Conservation (phyloP, 2,797 vertebrate genomes). For the Dromococcyx pavoninus region DNA sequence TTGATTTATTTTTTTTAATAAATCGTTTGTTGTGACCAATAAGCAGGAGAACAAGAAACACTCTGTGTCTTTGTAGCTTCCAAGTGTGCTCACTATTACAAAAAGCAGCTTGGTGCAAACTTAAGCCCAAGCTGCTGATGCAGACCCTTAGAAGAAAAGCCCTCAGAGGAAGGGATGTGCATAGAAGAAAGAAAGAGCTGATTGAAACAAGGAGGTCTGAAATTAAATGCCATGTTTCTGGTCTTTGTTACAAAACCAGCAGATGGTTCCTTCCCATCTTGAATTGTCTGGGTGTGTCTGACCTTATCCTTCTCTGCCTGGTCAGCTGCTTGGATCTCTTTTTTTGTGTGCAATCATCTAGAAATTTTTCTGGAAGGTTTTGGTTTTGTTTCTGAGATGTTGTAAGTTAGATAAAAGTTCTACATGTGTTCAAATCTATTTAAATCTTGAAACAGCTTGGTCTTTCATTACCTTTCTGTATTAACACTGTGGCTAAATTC, state of each 20-base stretch:
- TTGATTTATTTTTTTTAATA: background rate
- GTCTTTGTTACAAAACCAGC: background rate
- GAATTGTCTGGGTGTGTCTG: background rate
- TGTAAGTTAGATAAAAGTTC: background rate
- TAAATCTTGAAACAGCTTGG: background rate
- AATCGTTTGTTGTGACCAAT: slow-evolving; percentile 34
- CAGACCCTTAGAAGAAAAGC: background rate
- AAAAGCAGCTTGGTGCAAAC: slow-evolving; percentile 30
- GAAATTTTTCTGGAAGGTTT: background rate
- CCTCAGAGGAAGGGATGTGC: background rate
- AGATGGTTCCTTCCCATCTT: background rate
- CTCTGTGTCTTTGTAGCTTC: slow-evolving; percentile 8
- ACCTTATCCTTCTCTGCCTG: background rate
- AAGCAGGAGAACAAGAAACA: slow-evolving; percentile 13
- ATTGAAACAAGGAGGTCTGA: background rate
- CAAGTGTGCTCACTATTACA: background rate
- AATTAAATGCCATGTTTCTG: background rate
- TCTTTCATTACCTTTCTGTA: background rate
- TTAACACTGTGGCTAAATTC: background rate
- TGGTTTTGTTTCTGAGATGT: background rate
- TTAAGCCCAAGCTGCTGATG: slow-evolving; percentile 22
- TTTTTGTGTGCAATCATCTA: background rate
- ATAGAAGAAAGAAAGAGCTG: background rate
- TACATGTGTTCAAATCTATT: background rate
- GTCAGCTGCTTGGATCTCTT: background rate